Conservation (phyloP, 2,113 vertebrate genomes). For the Mobula birostris region DNA sequence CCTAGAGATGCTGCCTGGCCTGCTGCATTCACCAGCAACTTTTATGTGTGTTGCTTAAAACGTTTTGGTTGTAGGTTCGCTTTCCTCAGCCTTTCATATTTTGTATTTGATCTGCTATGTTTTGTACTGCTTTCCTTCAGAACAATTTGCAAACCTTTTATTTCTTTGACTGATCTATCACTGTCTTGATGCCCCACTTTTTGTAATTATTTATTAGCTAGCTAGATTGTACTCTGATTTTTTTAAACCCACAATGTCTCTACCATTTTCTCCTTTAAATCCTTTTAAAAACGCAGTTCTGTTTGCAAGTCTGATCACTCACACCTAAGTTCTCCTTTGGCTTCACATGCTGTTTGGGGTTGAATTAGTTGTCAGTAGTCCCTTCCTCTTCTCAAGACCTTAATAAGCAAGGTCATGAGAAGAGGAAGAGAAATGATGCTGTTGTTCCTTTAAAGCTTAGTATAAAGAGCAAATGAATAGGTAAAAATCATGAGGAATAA, state of each 20-base stretch:
- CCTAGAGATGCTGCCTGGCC: too few relatives aligned
- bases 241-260: background rate
- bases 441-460: background rate
- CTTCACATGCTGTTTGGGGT: background rate
- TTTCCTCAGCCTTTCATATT: background rate
- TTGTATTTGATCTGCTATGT: background rate
- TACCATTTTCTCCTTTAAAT: background rate
- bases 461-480: background rate
- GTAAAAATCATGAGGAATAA: background rate
- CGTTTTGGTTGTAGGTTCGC: background rate
- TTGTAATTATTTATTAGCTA: background rate
- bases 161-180: background rate
- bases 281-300: background rate
- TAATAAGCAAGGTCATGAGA: background rate
- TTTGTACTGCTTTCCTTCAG: background rate
- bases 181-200: background rate
- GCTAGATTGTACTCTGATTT: background rate
- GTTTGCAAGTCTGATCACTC: background rate
- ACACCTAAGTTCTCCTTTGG: background rate
- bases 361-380: background rate
- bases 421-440: background rate
- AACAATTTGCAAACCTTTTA: background rate
- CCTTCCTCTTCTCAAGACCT: too few relatives aligned
- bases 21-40: too few relatives aligned
- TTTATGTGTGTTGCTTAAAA: background rate